Base-by-base conservation (phyloP, 2,888 invertebrate species). In the Eurytoma californica region DNA sequence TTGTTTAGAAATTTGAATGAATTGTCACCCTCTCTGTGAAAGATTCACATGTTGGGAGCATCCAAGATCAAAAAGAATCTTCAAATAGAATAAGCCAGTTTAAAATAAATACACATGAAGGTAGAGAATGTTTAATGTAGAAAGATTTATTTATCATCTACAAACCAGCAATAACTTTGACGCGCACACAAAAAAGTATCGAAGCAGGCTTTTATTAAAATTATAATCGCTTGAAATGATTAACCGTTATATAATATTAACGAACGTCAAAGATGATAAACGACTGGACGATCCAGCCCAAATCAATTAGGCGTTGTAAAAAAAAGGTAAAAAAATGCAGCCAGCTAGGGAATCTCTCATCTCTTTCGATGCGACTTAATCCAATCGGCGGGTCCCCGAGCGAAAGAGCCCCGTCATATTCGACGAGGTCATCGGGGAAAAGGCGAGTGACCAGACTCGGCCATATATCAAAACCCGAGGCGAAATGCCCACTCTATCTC, bases 391-490 rank as follows among this genome's bases (percentile, higher is more conserved):
- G 30, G 66, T 51, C 30, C 49, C 39, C 47, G 12, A 72, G 53
- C 53, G 20, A 18, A 75, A 68, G 20, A 9, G 28, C 16, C 16
- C 30, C 53, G 49, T 72, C 58, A 57, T 72, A 70, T 30, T 72
- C 60, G 18, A n/a, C 39, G 5, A 9, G 5, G 67, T 24, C n/a
- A 55, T 61, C 72, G 24, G 47, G 73, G 73, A 68, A 78, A 78
- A 77, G 39, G 73, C 61, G 63, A 72, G 57, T 73, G 73, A 73
- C 73, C 72, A 63, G 20, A 39, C 61, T 60, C 72, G n/a, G 51
- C 58, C 20, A 16, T 60, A 65, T 14, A 65, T 57, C 66, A 58
- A 67, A 63, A 67, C 58, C 28, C 61, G 18, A 55, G 16, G 16
- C 53, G 7, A 24, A 30, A 47, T 53, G 28, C 14, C 30, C 55